These are phyloP conservation scores for Steatornis caripensis DNA, from an alignment of 2,113 vertebrate genomes.

Conservation along the genomic window DNA sequence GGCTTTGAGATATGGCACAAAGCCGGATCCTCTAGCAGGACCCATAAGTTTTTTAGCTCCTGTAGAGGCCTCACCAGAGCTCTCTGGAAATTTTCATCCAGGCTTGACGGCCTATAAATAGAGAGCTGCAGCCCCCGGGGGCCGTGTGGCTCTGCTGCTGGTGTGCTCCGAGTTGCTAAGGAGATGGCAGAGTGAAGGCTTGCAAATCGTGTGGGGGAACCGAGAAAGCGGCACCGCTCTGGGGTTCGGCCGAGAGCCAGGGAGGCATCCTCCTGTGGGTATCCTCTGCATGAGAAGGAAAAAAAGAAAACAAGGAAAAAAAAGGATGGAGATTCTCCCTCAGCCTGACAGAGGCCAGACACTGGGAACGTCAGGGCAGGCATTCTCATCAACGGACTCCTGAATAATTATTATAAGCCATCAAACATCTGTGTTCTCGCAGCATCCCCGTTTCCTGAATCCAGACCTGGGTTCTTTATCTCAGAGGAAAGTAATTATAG, in stretches of 20 bases:
- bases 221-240: neutral
- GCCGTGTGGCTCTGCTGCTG: constrained; percentile 32
- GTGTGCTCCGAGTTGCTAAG: constrained; percentile 47
- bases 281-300: neutral
- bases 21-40: neutral
- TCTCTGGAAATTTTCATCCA: constrained; percentile 45
- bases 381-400: neutral
- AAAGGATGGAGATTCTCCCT: neutral
- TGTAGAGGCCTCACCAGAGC: neutral
- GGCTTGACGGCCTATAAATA: neutral
- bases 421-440: neutral
- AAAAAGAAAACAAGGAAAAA: neutral
- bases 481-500: neutral
- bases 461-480: neutral
- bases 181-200: constrained; percentile 28
- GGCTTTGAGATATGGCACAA: neutral
- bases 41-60: neutral
- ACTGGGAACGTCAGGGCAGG: neutral
- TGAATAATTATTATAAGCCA: neutral
- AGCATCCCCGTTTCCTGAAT: neutral
- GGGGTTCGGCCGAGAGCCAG: neutral
- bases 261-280: neutral
- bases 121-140: constrained; percentile 15
- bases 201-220: neutral
- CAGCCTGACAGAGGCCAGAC: constrained; percentile 3